Conservation (phyloP, 2,888 invertebrate species). For the Microchrysa polita region DNA sequence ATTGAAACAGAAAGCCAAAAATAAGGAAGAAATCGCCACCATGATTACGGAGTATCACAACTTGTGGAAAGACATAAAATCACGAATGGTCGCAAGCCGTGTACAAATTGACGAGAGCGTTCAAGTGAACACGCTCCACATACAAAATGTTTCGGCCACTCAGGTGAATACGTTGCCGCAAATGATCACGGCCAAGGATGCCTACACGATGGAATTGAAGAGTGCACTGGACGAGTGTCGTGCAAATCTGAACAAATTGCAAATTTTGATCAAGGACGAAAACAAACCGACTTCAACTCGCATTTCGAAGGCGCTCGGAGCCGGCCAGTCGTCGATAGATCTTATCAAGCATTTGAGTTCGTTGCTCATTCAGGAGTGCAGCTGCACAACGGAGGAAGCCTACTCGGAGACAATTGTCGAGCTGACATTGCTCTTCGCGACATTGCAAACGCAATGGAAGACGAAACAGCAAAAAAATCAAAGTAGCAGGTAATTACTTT, state of each 20-base stretch:
- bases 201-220: constrained; percentile 79
- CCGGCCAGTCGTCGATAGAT: constrained; percentile 83
- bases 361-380: constrained; percentile 78
- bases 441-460: constrained; percentile 75
- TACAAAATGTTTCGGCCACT: constrained; percentile 78
- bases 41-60: constrained; percentile 74
- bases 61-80: constrained; percentile 71
- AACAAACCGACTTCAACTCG: constrained; percentile 74
- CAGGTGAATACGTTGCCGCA: constrained; percentile 78
- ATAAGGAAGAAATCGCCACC: constrained; percentile 68
- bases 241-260: constrained; percentile 72
- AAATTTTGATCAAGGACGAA: constrained; percentile 69
- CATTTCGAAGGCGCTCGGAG: constrained; percentile 79
- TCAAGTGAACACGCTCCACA: constrained; percentile 72
- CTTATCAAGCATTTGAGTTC: constrained; percentile 82
- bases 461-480: constrained; percentile 79
- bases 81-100: constrained; percentile 60
- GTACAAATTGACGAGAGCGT: constrained; percentile 68
- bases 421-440: constrained; percentile 74
- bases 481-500: constrained; percentile 74
- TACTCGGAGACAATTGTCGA: constrained; percentile 72
- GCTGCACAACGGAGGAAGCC: constrained; percentile 73
- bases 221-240: constrained; percentile 79
- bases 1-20: constrained; percentile 69
- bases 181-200: constrained; percentile 81